Percentiles rank a stretch among this genome's conserved stretches.
Evolutionary conservation across 2,888 invertebrate genomes (phyloP).

Genomic region (Drosophila greeni): DNA sequence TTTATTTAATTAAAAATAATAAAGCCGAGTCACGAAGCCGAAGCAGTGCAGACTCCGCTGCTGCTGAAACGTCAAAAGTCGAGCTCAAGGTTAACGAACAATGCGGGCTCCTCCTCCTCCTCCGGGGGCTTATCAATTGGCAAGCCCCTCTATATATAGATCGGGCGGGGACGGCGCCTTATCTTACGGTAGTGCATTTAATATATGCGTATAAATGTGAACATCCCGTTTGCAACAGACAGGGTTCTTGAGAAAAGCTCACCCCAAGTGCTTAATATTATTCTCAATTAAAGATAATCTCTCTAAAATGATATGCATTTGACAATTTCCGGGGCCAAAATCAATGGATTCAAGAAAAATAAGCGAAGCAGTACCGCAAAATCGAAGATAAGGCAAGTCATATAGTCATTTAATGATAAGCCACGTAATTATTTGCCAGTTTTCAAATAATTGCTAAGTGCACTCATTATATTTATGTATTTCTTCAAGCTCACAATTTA

Average conservation of each 20-base stretch:
- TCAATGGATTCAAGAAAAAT: not conserved
- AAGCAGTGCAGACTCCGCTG: conserved; percentile 40
- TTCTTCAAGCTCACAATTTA: not conserved
- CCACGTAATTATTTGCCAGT: not conserved
- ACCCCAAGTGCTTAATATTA: not conserved
- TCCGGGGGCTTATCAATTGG: conserved; percentile 58
- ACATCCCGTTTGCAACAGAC: conserved; percentile 1
- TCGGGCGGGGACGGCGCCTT: conserved; percentile 17
- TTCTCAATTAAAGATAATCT: not conserved
- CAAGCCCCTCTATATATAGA: conserved; percentile 27
- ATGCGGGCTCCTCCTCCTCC: conserved; percentile 24
- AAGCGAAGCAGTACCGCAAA: not conserved
- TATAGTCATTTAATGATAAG: conserved; percentile 3
- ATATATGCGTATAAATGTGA: not conserved
- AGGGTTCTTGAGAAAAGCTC: not conserved
- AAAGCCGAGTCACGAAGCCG: conserved; percentile 63
- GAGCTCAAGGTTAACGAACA: conserved; percentile 63
- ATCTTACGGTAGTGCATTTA: conserved; percentile 22
- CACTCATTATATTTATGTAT: not conserved
- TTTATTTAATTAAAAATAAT: conserved; percentile 71
- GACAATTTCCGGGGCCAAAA: not conserved
- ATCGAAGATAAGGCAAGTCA: conserved; percentile 2
- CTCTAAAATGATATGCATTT: not conserved
- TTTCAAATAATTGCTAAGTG: conserved; percentile 3
- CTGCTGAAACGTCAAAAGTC: conserved; percentile 45